Evolutionary conservation across 1,140 invertebrate species (phyloP), one percentile per base, ranked within the genome.

Genomic region (Zaprionus tsacasi): DNA sequence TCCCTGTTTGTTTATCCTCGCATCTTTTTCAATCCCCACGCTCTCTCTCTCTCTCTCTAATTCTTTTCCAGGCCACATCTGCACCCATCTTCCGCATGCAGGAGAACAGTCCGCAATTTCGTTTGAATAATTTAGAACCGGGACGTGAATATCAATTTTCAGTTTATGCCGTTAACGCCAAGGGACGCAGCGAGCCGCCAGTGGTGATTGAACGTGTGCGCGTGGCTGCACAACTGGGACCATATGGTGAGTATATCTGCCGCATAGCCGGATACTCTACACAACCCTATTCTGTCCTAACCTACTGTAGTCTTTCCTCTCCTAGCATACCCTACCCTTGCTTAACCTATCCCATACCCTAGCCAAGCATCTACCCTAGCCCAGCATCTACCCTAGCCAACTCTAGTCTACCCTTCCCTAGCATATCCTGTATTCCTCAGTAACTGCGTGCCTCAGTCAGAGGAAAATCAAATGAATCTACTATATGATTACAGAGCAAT

Each of bases 91-190:
- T 94, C 77, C 92, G 94, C 63, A 94, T 95, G 61, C 93, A 94
- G 79, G 95, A 94, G 79, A 93, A 94, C 48, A 91, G 92, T 57
- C 95, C 96, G 17, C 93, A 93, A 71, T 96, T 96, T 91, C 93
- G 94, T 65, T 93, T 96, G 65, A 94, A 95, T 88, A 94, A 94
- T 73, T 93, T 96, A 63, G 93, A 95, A 69, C 94, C 96, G 0
- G 95, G 95, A 15, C 93, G 94, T 77, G 94, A 95, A 85, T 96
- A 96, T 92, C 94, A 94, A 70, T 93, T 96, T 54, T 93, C 94
- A 43, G 93, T 96, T 70, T 96, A 95, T 81, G 95, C 96, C 50
- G 94, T 95, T 68, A 96, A 96, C 90, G 94, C 94, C 38, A 95
- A 95, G 78, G 96, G 96, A 38, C 93, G 94, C 57, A 96, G 96